Evolutionary conservation across 2,888 invertebrate species (phyloP).

Genomic region (Leptinotarsa haldemani): DNA sequence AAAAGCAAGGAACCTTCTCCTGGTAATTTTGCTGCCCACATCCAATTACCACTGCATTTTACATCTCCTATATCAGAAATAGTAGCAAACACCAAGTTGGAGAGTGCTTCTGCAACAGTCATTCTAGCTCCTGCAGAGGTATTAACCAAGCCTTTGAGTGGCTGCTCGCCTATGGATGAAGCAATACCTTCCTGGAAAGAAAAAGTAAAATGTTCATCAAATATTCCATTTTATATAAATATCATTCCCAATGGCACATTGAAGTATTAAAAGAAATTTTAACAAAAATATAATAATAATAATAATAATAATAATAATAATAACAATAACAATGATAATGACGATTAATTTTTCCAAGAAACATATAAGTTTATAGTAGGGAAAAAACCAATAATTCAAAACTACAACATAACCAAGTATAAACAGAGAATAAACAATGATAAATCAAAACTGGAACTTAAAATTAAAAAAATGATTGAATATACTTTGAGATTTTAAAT

Average conservation of each 20-base stretch:
- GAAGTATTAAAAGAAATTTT: too few species aligned
- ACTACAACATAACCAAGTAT: too few species aligned
- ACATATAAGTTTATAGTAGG: too few species aligned
- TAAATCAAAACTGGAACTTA: too few species aligned
- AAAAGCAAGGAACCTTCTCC: constrained; percentile 91
- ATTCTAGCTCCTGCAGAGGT: constrained; percentile 91
- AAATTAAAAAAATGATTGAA: too few species aligned
- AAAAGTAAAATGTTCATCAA: not conserved
- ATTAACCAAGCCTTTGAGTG: constrained; percentile 89
- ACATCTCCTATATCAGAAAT: constrained; percentile 82
- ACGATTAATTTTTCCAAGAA: too few species aligned
- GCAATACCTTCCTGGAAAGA: constrained; percentile 80
- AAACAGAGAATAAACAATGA: too few species aligned
- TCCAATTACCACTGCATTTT: constrained; percentile 99
- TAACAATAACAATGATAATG: too few species aligned
- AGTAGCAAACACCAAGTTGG: constrained; percentile 86
- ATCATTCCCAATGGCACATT: not conserved
- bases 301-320: too few species aligned
- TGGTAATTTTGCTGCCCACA: constrained; percentile 98
- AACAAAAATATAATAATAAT: too few species aligned
- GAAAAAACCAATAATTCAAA: too few species aligned
- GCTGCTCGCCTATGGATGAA: constrained; percentile 96
- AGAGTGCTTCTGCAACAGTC: constrained; percentile 93
- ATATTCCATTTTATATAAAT: not conserved
- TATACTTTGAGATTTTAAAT: too few species aligned